phyloP scores from a whole-genome alignment of 2,888 invertebrate species.

The Lepas anatifera region DNA sequence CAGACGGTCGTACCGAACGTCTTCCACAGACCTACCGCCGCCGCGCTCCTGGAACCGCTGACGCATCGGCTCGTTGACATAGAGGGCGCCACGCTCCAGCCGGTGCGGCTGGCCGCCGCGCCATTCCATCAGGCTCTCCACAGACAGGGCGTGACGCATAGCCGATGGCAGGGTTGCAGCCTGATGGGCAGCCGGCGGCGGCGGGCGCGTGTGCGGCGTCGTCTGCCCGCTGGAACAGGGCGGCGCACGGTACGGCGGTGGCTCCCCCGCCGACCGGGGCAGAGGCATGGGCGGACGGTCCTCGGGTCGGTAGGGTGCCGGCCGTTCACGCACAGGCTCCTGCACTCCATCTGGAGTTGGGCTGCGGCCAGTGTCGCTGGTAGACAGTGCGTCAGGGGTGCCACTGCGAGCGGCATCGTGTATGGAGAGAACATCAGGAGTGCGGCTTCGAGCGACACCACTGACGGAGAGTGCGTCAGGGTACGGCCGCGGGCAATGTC shows the following conservation, averaged over 20 bases:
- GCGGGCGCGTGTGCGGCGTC: conserved; percentile 9
- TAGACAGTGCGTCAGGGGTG: too few relatives aligned
- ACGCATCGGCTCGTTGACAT: conserved; percentile 4
- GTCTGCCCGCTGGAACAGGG: conserved; percentile 4
- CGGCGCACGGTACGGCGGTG: conserved; percentile 9
- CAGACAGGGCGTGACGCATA: conserved; percentile 47
- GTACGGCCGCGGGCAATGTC: neutral
- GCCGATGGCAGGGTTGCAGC: neutral
- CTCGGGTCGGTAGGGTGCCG: neutral
- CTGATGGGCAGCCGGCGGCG: neutral
- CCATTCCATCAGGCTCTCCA: conserved; percentile 59
- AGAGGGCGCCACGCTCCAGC: neutral
- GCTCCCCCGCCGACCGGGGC: conserved; percentile 1
- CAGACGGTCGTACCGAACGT: conserved; percentile 45
- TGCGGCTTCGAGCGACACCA: too few relatives aligned
- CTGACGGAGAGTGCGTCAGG: neutral
- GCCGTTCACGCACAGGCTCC: neutral
- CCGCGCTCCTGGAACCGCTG: conserved; percentile 3
- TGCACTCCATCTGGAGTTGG: too few relatives aligned
- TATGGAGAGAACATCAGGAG: too few relatives aligned
- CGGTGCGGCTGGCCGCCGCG: neutral
- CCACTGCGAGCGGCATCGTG: too few relatives aligned
- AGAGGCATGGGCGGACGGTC: conserved; percentile 10
- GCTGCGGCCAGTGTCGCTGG: too few relatives aligned
- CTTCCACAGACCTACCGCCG: neutral